Percentiles rank a stretch among this genome's conserved stretches.
Conservation (phyloP, 1,140 invertebrate species). For the Prorops nasuta region DNA sequence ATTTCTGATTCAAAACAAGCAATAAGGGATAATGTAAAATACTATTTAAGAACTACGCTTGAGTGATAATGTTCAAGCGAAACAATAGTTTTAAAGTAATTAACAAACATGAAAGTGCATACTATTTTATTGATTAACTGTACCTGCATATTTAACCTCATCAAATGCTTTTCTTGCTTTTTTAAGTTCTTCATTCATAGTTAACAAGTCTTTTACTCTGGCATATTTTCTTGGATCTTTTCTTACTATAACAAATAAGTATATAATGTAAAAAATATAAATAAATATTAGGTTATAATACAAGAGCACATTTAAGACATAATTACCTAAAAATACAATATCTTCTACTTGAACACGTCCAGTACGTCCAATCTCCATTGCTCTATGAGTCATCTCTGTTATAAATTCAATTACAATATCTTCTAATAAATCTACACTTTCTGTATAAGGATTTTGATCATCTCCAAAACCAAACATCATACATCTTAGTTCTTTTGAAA, state of each 20-base stretch:
- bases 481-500: constrained; percentile 89
- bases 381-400: constrained; percentile 88
- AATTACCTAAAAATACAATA: constrained; percentile 86
- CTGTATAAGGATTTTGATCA: constrained; percentile 98
- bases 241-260: constrained; percentile 63
- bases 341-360: constrained; percentile 97
- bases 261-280: not conserved
- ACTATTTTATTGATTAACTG: constrained; percentile 37
- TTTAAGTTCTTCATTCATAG: constrained; percentile 99
- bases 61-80: no score
- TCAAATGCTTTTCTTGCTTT: constrained; percentile 99
- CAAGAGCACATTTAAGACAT: no score
- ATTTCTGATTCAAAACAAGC: no score
- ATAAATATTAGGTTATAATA: no score
- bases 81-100: no score
- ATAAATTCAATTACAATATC: constrained; percentile 98
- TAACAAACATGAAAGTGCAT: no score
- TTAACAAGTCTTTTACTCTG: constrained; percentile 94
- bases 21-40: no score
- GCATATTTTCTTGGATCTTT: constrained; percentile 97
- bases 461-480: constrained; percentile 99
- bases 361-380: constrained; percentile 94
- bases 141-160: constrained; percentile 92
- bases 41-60: no score
- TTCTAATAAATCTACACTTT: constrained; percentile 96